Conservation (phyloP, 1,140 invertebrate genomes). For the Lepidostoma basale region DNA sequence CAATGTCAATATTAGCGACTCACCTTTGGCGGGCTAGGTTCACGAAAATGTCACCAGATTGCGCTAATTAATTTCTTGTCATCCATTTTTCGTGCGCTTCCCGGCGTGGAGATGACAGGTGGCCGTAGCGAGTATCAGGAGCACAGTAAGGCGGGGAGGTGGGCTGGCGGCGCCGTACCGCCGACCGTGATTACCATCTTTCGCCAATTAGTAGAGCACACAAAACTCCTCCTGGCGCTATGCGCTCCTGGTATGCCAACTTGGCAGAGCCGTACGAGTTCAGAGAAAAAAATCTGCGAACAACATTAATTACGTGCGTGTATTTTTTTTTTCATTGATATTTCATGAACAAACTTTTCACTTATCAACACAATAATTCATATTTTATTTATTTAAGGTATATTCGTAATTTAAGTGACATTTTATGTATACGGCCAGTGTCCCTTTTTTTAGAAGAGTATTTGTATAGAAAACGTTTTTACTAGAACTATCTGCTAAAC, state of each 20-base stretch:
- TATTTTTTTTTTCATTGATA: no score
- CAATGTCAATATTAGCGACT: constrained; percentile 30
- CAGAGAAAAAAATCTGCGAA: no score
- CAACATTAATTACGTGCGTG: no score
- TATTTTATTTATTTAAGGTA: no score
- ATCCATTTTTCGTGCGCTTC: constrained; percentile 55
- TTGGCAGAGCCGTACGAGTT: background rate
- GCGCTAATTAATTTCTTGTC: constrained; percentile 62
- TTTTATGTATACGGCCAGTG: no score
- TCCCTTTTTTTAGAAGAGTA: no score
- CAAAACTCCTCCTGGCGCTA: constrained; percentile 63
- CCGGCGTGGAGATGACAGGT: constrained; percentile 39
- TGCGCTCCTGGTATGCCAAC: constrained; percentile 55
- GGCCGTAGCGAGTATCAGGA: constrained; percentile 11
- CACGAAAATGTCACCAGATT: constrained; percentile 24
- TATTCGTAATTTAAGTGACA: no score
- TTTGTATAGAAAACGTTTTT: no score
- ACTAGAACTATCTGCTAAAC: no score
- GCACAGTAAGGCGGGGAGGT: constrained; percentile 40
- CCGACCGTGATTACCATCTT: constrained; percentile 59
- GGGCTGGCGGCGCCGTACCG: constrained; percentile 52
- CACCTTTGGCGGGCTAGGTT: constrained; percentile 27
- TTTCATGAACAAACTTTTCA: no score
- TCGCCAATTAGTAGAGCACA: constrained; percentile 65
- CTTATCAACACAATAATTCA: no score